Evolutionary conservation across 64 coral and sea anemone genomes (phyloP), one percentile per base, ranked within the genome.

Genomic region (Stichodactyla helianthus): DNA sequence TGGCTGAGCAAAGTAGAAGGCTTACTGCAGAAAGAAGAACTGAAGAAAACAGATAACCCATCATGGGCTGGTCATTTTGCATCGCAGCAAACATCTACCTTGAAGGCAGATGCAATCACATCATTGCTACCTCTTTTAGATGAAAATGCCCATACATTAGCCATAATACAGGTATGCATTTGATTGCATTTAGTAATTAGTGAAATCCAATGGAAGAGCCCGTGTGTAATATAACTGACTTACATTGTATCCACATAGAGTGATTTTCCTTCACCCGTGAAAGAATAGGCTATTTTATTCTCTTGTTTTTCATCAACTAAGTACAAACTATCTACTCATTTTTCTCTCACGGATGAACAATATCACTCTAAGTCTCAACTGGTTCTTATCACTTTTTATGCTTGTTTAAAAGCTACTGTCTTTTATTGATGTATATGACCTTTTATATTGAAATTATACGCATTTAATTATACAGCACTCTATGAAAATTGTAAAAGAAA

Each of bases 1-100:
- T 86, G 85, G 85, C 64, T 86, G 53, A 50, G 67, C 53, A 74
- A 86, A 76, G 50, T 86, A 20, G 22, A 76, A 76, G 85, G 53
- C 7, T 54, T 86, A 20, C n/a, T 77, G 12, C 61, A 55, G 67
- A 86, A 86, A 68, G 85, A 86, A 13, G 71, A 53, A 54, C 85
- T 86, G 50, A 18, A 86, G 4, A 86, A 86, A n/a, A 6, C 79
- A 9, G 50, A 51, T 53, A 19, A 51, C 79, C 50, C 79, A 71
- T 71, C 65, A 71, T 71, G 65, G 65, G 65, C 65, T 71, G 65
- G 65, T 26, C 65, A 71, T 71, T 71, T 71, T 17, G 65, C 65
- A 71, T 71, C 65, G 23, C 65, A 71, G 65, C 65, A 71, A 26
- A 6, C 65, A 17, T 20, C 6, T 71, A 26, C 23, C 23, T 71